phyloP scores from a whole-genome alignment of 2,888 invertebrate species.

The Eulithis prunata region DNA sequence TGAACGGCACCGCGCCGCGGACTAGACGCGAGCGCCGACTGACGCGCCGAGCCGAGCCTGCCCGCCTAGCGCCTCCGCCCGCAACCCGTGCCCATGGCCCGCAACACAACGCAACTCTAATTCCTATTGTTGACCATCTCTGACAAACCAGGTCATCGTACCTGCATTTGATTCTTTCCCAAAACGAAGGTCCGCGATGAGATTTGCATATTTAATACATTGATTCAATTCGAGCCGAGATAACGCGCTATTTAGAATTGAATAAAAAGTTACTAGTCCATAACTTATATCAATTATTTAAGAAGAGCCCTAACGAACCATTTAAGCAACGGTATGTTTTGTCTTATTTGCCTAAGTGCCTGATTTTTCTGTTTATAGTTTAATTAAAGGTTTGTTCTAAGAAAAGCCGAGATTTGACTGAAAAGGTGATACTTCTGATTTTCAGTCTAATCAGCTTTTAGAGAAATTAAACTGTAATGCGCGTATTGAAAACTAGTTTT shows the following conservation, averaged over 20 bases:
- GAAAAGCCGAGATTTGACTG: too few species aligned
- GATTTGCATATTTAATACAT: constrained; percentile 71
- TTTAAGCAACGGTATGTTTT: constrained; percentile 44
- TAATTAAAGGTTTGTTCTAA: too few species aligned
- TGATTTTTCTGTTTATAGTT: not conserved
- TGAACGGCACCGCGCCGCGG: constrained; percentile 49
- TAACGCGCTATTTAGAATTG: constrained; percentile 56
- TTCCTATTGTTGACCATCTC: constrained; percentile 79
- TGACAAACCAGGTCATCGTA: constrained; percentile 77
- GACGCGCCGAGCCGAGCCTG: constrained; percentile 41
- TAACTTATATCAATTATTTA: constrained; percentile 64
- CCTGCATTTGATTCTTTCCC: constrained; percentile 69
- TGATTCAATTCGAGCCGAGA: constrained; percentile 62
- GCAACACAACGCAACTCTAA: constrained; percentile 49
- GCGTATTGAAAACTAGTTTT: too few species aligned
- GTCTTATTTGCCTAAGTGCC: not conserved
- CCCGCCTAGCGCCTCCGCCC: constrained; percentile 41
- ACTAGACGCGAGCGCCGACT: constrained; percentile 50
- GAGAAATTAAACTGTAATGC: too few species aligned
- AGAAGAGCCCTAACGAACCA: constrained; percentile 46
- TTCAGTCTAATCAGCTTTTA: too few species aligned
- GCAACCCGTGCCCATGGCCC: constrained; percentile 43
- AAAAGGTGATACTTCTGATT: too few species aligned
- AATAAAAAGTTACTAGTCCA: constrained; percentile 69
- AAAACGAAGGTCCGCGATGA: constrained; percentile 60